Conservation (phyloP, 2,113 vertebrate species). For the Apeltes quadracus region DNA sequence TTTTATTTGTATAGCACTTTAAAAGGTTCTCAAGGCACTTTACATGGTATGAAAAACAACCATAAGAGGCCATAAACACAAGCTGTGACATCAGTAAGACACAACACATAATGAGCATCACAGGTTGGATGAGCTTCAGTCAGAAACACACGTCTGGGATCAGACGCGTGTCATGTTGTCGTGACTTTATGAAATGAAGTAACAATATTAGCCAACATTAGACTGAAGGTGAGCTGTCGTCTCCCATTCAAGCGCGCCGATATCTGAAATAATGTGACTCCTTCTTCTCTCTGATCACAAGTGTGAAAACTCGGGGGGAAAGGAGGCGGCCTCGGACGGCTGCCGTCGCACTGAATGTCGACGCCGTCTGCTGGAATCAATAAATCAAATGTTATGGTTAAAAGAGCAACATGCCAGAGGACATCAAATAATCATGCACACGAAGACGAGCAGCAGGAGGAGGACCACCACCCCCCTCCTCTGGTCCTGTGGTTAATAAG, state of each 20-base stretch:
- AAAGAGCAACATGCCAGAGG: constrained; percentile 61
- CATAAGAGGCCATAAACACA: too few species aligned
- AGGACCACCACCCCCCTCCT: background rate
- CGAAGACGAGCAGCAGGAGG: constrained; percentile 14
- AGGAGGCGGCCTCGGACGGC: constrained; percentile 1
- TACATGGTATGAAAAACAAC: too few species aligned
- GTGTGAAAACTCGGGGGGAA: constrained; percentile 23
- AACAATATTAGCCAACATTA: too few species aligned
- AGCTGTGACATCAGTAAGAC: too few species aligned
- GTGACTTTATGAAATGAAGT: background rate
- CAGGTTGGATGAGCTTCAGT: background rate
- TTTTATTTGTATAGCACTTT: too few species aligned
- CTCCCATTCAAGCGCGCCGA: constrained; percentile 7
- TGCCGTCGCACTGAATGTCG: constrained; percentile 4
- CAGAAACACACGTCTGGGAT: background rate
- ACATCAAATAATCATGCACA: constrained; percentile 74
- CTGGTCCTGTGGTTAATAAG: constrained; percentile 40
- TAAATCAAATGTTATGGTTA: constrained; percentile 81
- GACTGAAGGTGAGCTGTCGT: too few species aligned
- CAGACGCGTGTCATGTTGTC: background rate
- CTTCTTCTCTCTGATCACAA: constrained; percentile 56
- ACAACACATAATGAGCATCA: too few species aligned
- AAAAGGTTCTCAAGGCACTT: too few species aligned
- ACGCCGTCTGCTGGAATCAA: constrained; percentile 68
- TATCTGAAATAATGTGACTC: constrained; percentile 31